A percentile compares a stretch with the other conserved stretches of the same genome.
These are phyloP conservation scores for Bombus polaris DNA, from an alignment of 1,140 invertebrate species.

Conservation along the genomic window DNA sequence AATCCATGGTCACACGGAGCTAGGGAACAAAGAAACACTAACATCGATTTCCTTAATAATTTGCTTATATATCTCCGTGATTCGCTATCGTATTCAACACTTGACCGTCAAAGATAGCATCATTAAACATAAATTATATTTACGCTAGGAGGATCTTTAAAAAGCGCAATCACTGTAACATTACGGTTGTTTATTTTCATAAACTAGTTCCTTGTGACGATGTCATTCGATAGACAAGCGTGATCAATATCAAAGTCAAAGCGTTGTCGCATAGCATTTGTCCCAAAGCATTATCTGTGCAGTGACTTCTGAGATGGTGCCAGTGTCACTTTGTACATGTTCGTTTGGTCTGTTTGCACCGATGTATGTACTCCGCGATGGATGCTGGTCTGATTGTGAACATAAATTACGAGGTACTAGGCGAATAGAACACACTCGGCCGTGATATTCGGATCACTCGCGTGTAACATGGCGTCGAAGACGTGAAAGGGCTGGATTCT, in stretches of 20 bases:
- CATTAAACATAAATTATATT: background rate
- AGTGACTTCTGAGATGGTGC: constrained; percentile 1
- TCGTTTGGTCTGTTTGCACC: constrained; percentile 9
- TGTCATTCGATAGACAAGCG: background rate
- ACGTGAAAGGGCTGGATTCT: background rate
- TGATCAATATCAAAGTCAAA: constrained; percentile 34
- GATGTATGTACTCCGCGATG: constrained; percentile 25
- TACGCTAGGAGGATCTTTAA: background rate
- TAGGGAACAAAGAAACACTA: too few species aligned
- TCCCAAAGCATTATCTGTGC: background rate
- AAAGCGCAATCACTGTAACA: too few species aligned
- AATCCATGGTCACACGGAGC: too few species aligned
- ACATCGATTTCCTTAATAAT: too few species aligned
- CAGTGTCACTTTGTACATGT: background rate
- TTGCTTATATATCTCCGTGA: too few species aligned
- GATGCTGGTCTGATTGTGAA: constrained; percentile 40
- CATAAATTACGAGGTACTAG: constrained; percentile 61
- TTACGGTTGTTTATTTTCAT: background rate
- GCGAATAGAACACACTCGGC: constrained; percentile 47
- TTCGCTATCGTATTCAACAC: background rate
- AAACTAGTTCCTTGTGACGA: background rate
- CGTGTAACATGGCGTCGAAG: constrained; percentile 26
- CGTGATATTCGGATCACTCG: constrained; percentile 48
- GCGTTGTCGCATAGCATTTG: constrained; percentile 13
- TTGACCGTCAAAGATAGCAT: background rate